A percentile compares a stretch with the other conserved stretches of the same genome.
Evolutionary conservation across 2,797 vertebrate genomes (phyloP).

Genomic region (Malacoctenus gilli): DNA sequence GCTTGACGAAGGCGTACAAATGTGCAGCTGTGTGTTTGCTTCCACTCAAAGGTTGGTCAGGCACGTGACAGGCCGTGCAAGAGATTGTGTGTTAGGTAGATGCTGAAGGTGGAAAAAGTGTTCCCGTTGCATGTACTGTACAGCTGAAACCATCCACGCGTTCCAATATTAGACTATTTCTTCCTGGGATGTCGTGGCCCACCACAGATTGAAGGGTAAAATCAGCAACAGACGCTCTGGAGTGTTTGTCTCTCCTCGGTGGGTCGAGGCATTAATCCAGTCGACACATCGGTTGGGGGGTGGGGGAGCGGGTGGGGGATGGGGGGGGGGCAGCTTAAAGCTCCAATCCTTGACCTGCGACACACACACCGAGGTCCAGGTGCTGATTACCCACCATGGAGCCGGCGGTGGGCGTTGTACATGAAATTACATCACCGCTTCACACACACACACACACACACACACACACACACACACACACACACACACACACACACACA

Average conservation of each 20-base stretch:
- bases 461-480: too few species aligned
- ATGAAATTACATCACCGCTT: neutral
- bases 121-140: too few species aligned
- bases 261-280: conserved; percentile 37
- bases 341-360: conserved; percentile 51
- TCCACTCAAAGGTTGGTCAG: too few species aligned
- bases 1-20: too few species aligned
- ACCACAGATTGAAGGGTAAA: conserved; percentile 5
- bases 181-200: conserved; percentile 3
- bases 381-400: conserved; percentile 51
- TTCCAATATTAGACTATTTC: too few species aligned
- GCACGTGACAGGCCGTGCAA: too few species aligned
- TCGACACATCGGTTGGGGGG: conserved; percentile 27
- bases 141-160: too few species aligned
- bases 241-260: conserved; percentile 24
- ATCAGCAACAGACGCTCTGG: neutral
- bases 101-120: too few species aligned
- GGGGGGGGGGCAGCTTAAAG: conserved; percentile 32
- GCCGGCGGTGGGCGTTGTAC: conserved; percentile 23
- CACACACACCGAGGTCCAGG: conserved; percentile 34
- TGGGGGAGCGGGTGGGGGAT: conserved; percentile 22
- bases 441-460: neutral
- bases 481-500: too few species aligned
- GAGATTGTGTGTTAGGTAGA: too few species aligned
- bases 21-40: too few species aligned